Conservation (phyloP, 2,797 vertebrate species). For the Decapterus maruadsi region DNA sequence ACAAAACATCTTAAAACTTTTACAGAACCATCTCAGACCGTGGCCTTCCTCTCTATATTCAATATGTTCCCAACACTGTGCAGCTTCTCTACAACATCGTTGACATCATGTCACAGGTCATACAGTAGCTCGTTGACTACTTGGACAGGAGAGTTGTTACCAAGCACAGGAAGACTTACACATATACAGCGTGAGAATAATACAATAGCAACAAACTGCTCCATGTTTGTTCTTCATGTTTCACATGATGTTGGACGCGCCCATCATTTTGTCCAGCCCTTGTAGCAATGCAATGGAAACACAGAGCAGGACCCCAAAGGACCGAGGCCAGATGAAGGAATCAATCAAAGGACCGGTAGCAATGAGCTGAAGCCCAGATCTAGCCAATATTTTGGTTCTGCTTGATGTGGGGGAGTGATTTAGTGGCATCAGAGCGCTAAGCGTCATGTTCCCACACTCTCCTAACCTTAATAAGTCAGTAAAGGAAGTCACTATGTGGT, state of each 20-base stretch:
- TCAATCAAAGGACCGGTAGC: constrained; percentile 69
- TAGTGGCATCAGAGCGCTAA: constrained; percentile 61
- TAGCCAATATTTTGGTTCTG: constrained; percentile 69
- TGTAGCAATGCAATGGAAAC: constrained; percentile 45
- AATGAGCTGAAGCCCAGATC: constrained; percentile 61
- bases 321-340: constrained; percentile 67
- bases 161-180: background rate
- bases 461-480: constrained; percentile 72
- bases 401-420: constrained; percentile 64
- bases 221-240: constrained; percentile 18
- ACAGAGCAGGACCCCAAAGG: constrained; percentile 61
- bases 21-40: background rate
- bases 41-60: background rate
- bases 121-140: background rate
- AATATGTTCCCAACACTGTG: background rate
- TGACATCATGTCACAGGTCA: background rate
- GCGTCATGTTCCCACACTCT: constrained; percentile 68
- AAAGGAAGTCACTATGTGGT: constrained; percentile 58
- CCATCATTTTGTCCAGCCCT: constrained; percentile 50
- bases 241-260: constrained; percentile 25
- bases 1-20: background rate
- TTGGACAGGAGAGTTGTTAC: background rate
- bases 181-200: background rate
- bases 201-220: background rate
- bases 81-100: background rate